Evolutionary conservation across 2,797 vertebrate species (phyloP).

Genomic region (Apogon hyalosoma): DNA sequence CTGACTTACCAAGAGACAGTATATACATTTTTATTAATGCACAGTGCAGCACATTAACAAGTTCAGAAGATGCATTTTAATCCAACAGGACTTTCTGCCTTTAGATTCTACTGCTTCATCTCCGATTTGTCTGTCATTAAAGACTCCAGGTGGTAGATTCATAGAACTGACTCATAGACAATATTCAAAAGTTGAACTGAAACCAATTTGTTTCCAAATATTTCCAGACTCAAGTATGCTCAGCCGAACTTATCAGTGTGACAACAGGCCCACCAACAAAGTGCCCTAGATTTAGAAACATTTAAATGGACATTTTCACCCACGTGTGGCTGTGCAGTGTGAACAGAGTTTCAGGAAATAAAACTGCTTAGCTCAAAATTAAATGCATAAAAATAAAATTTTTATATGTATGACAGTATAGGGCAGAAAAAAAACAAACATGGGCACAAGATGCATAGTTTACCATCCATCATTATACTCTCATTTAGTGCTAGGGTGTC

Average conservation of each 20-base stretch:
- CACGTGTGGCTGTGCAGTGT: background rate
- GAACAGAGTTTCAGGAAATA: background rate
- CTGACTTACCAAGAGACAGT: conserved; percentile 18
- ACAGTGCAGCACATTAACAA: conserved; percentile 56
- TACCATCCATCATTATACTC: conserved; percentile 4
- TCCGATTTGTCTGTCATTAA: background rate
- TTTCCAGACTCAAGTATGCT: conserved; percentile 1
- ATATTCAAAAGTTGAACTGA: background rate
- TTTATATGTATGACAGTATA: conserved; percentile 40
- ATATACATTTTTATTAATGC: conserved; percentile 75
- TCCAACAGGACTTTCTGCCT: conserved; percentile 1
- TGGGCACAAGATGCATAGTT: conserved; percentile 15
- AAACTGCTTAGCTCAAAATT: background rate
- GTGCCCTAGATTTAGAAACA: conserved; percentile 9
- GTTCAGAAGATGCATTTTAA: conserved; percentile 30
- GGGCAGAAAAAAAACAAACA: conserved; percentile 31
- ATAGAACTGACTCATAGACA: background rate
- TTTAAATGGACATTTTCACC: conserved; percentile 5
- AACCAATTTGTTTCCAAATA: no score
- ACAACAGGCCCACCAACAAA: conserved; percentile 28
- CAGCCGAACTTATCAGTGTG: background rate
- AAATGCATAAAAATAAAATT: conserved; percentile 1
- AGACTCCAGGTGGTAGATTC: conserved; percentile 5
- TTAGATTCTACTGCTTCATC: background rate
- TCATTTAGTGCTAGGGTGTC: conserved; percentile 36